Base-by-base conservation (phyloP, 2,113 vertebrate species). In the Psittacula cyanocephala region DNA sequence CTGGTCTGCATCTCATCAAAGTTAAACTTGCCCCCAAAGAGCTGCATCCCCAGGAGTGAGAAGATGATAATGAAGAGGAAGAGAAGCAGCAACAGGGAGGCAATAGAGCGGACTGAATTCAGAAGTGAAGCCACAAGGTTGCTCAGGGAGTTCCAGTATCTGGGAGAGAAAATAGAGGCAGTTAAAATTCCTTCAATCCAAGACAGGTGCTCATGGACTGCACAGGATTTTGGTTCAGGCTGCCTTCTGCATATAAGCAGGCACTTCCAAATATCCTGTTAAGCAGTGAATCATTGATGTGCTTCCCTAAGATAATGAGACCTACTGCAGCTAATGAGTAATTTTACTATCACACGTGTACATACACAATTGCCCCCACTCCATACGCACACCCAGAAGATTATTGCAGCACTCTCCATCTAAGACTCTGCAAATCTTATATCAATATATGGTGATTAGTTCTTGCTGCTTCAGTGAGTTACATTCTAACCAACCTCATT, bases 41-140 rank as follows among this genome's bases (percentile, higher is more conserved):
- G 99, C 98, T 99, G 99, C 99, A 99, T 99, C 53, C 99, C 99
- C 88, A 99, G 98, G 67, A 99, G 98, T 9, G 99, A 99, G 98
- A 99, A 99, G 98, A 99, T 99, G 98, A 99, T 99, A 98, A 99
- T 99, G 98, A 99, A 99, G 97, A 99, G 99, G 98, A 99, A 99
- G 94, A 99, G 99, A 25, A 99, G 99, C 63, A 99, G 98, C 94
- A 99, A 91, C 90, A 99, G 98, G 86, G 99, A 99, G 70, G 99
- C 99, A 19, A 99, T 99, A 97, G 99, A 99, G 74, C 99, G 99
- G n/a, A 99, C 99, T 0, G 99, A 99, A 96, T 99, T 99, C 81
- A 99, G 98, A 88, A 99, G 97, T 5, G 99, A 99, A 7, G 99
- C 99, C 98, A 99, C 99, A 53, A 99, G 98, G 96, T 99, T 99